Base-by-base conservation (phyloP, 2,888 invertebrate genomes). In the Leucophenga maculata region DNA sequence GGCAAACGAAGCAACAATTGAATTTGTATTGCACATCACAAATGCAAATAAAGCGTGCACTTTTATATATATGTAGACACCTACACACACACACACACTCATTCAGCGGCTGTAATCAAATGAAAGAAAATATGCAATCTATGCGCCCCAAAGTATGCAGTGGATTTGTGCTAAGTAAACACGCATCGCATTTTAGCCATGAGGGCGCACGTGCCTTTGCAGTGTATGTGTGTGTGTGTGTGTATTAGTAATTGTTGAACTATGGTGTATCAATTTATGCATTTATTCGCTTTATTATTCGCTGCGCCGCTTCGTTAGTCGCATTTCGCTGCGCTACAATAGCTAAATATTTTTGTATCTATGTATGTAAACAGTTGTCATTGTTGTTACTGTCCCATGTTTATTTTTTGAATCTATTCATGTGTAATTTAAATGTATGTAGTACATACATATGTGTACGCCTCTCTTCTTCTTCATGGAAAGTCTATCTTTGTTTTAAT, bases 381-480 rank as follows among this genome's bases (percentile, higher is more conserved):
- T 22, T 55, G 13, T 22, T 55, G 20, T 55, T 55, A 26, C 26
- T 22, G 18, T 14, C 14, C 48, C 14, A 52, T 55, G 39, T 60
- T 67, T 31, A 64, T 57, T 65, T 39, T 26, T 64, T 55, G n/a
- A 48, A 54, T 39, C 62, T 50, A 55, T 55, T 20, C 64, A 50
- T 22, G 57, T 62, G 65, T 62, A 68, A 68, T 68, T 60, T 14
- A 52, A 64, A 65, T 32, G 39, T 55, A 54, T 39, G 11, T 11
- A 32, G 8, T 32, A 32, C 8, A 32, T 6, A 8, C 8, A 8
- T 39, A 1, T 39, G 8, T 39, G 11, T 39, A 39, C 39, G 3
- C 11, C 11, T 39, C 11, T 39, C 64, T 69, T 68, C 67, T 71
- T 54, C 16, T 4, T 26, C 13, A 55, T 22, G 20, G 16, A 3